phyloP scores from a whole-genome alignment of 2,888 invertebrate genomes.

The Anarsia innoxiella region DNA sequence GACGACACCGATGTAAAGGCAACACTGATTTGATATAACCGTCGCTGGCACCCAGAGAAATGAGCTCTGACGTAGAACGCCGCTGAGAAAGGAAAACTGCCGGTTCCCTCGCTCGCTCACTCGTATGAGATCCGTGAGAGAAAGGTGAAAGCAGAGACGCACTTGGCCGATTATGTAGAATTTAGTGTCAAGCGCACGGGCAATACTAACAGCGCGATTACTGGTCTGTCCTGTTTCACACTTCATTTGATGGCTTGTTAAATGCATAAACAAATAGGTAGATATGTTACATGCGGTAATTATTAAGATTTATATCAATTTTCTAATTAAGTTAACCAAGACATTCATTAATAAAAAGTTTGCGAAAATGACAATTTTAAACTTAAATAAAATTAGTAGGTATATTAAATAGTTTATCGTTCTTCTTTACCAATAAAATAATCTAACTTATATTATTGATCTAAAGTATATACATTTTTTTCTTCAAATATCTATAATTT shows the following conservation, averaged over 20 bases:
- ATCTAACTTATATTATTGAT: no score
- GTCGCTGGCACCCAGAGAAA: conserved; percentile 56
- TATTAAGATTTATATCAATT: no score
- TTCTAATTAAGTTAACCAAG: no score
- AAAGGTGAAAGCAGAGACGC: conserved; percentile 48
- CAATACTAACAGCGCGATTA: conserved; percentile 23
- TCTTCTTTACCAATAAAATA: no score
- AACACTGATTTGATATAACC: conserved; percentile 58
- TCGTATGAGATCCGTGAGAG: conserved; percentile 35
- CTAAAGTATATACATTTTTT: no score
- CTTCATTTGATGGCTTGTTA: conserved; percentile 11
- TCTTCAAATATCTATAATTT: no score
- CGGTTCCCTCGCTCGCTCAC: conserved; percentile 43
- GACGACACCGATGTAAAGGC: conserved; percentile 53
- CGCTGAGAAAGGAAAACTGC: conserved; percentile 64
- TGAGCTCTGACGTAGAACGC: conserved; percentile 56
- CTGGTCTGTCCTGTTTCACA: conserved; percentile 16
- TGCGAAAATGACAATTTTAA: no score
- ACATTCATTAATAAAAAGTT: no score
- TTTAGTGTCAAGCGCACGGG: conserved; percentile 56
- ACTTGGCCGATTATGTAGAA: conserved; percentile 63
- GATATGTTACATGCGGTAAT: no score
- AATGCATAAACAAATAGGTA: no score
- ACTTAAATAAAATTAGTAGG: no score
- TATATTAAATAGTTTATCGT: no score